Base-by-base conservation (phyloP, 30 jellyfish, hydroid and myxozoan species). In the Turritopsis rubra region DNA sequence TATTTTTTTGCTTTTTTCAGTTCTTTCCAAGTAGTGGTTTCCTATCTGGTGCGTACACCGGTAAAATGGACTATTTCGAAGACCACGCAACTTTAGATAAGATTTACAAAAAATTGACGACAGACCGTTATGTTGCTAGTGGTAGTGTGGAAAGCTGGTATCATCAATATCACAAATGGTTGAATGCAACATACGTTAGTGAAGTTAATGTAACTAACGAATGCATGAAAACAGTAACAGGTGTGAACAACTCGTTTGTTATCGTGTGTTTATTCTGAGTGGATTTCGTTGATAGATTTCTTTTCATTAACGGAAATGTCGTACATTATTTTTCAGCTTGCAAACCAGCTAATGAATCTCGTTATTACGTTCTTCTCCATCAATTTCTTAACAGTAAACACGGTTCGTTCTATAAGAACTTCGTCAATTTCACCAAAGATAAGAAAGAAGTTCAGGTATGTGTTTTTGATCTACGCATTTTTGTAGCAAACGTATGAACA, bases 1-100 rank as follows among this genome's bases (percentile, higher is more conserved):
- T 66, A 29, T 25, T 71, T n/a, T n/a, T n/a, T n/a, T n/a, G n/a
- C n/a, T n/a, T n/a, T 21, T 66, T 70, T 65, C 79, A 90, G 95
- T 82, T 73, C 71, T 90, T 85, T 81, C 95, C 97, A 70, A 76
- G 75, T 24, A 92, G 86, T n/a, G 97, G 97, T 28, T 84, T 90
- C 52, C 26, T 68, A 19, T 75, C 88, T 19, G 72, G 92, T 1
- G 90, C 75, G 20, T 68, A 90, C 54, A 53, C 85, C 18, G 97
- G 97, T 83, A 75, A 65, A 68, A 78, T 88, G 22, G 85, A 88
- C 53, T 88, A 88, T 79, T 82, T 76, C 86, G 83, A 70, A 24
- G 96, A 88, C 21, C 85, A 88, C 52, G 66, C 52, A 52, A 53
- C 76, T 65, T 18, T 88, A 78, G 52, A 83, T 22, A 21, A 76